Conservation (phyloP, 2,888 invertebrate species). For the Frankliniella fusca region DNA sequence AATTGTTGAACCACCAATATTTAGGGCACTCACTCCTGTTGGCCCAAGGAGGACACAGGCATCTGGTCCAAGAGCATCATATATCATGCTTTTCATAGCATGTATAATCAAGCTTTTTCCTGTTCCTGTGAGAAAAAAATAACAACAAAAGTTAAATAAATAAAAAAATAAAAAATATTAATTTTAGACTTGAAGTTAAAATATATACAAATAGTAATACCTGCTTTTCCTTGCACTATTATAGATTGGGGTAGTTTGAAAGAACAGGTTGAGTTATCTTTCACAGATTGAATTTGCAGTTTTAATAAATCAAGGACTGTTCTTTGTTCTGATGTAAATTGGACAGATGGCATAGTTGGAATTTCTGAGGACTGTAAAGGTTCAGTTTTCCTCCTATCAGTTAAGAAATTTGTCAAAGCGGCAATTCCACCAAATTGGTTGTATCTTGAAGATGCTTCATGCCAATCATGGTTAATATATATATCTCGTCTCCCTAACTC, state of each 20-base stretch:
- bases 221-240: background rate
- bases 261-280: background rate
- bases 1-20: background rate
- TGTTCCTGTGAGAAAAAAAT: background rate
- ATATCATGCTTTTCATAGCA: background rate
- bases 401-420: background rate
- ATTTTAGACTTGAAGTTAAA: too few relatives aligned
- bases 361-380: background rate
- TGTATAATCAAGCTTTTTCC: background rate
- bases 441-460: too few relatives aligned
- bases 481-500: background rate
- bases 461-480: background rate
- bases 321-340: background rate
- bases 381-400: background rate
- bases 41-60: background rate
- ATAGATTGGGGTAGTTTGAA: background rate
- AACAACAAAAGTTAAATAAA: background rate
- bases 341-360: background rate
- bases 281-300: background rate
- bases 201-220: background rate
- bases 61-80: background rate
- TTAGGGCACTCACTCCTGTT: background rate
- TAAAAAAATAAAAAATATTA: background rate
- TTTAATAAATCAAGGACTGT: background rate
- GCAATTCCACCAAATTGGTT: too few relatives aligned